Evolutionary conservation across 2,797 vertebrate genomes (phyloP), one percentile per base, ranked within the genome.

Genomic region (Gallirallus australis): DNA sequence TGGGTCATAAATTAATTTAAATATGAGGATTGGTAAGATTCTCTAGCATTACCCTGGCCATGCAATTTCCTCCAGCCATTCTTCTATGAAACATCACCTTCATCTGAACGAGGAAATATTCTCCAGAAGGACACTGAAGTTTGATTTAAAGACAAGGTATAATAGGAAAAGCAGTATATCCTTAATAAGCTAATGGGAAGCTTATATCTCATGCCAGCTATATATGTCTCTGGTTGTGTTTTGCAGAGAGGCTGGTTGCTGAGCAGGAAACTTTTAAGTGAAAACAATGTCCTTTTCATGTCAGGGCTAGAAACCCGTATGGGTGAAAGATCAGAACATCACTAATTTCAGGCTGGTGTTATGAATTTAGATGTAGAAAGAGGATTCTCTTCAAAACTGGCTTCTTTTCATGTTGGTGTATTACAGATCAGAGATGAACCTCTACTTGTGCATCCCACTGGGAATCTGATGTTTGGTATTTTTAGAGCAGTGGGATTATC

Each of bases 1-100:
- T 11, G 3, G 50, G 30, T 82, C 60, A 65, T 89, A 93, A 86
- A 86, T 90, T 92, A 70, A 84, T 92, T 92, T 91, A 77, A 89
- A 63, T 69, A 77, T 33, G 31, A 77, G 68, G 48, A 70, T 57
- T 96, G 60, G 54, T 85, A 80, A 45, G 68, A 77, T 70, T 42
- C 52, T 75, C 35, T 57, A 35, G 59, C 72, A 71, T 61, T 88
- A 80, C 48, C 24, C 40, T 72, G 59, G n/a, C 64, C 47, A 57
- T 80, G 82, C 87, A 87, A 78, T 73, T 88, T 91, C 61, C 35
- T 78, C 11, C 57, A 87, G 60, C 42, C 11, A 0, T 73, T 73
- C n/a, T 63, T 75, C n/a, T 64, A 1, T 37, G 48, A 86, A 89
- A 52, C 82, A 35, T 81, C 52, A 81, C 60, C 81, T 94, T 73